Base-by-base conservation (phyloP, 2,797 vertebrate genomes). In the Myripristis murdjan region DNA sequence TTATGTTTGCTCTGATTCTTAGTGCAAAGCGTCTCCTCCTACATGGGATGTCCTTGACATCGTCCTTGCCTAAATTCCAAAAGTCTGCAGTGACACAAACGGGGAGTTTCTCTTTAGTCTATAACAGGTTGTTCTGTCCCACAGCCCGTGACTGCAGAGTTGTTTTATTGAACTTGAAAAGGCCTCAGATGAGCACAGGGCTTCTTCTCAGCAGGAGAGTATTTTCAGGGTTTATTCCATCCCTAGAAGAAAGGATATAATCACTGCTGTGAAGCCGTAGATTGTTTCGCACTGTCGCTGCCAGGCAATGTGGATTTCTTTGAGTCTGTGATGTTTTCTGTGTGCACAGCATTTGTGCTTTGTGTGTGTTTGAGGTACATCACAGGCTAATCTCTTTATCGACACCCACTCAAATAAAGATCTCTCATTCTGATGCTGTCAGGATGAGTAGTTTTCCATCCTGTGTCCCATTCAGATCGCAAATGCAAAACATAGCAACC, bases 21-120 rank as follows among this genome's bases (percentile, higher is more conserved):
- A 35, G 53, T 60, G 48, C 58, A 66, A 66, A 58, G 53, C 33
- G 20, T 54, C 41, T 54, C 46, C 70, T 59, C 46, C 11, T 24
- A 51, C 18, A 59, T 20, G 6, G 37, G 11, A 61, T 71, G 91
- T 85, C 91, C 91, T 93, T 93, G 87, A 87, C 48, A 75, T 59
- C 60, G 87, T 86, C 90, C 81, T 90, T 88, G 73, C 70, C 51
- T 64, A 53, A 83, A 82, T 75, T 57, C 3, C 31, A 58, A 74
- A 69, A 75, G 60, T 57, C 63, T 63, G 65, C 66, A 54, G 74
- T 63, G 66, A 2, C 66, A 73, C 41, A 2, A 57, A 37, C 11
- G 18, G 35, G 11, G 52, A 51, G 47, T 65, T 80, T 54, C 2
- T 22, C 63, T 35, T 75, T 4, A 0, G 2, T 69, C n/a, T 70